A percentile compares a stretch with the other conserved stretches of the same genome.
Evolutionary conservation across 2,113 vertebrate genomes (phyloP).

Genomic region (Tragelaphus scriptus): DNA sequence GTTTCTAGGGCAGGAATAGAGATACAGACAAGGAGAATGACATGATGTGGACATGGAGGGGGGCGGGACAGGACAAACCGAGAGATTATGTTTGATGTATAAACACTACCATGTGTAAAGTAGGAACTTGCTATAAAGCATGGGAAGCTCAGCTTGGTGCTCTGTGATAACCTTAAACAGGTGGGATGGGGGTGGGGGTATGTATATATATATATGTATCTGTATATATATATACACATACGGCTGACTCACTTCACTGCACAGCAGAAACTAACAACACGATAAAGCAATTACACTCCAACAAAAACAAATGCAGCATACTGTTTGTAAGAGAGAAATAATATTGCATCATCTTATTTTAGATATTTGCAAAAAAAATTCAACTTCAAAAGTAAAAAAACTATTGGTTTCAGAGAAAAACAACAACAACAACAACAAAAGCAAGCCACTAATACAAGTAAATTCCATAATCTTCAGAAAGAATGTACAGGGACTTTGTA

Average conservation of each 20-base stretch:
- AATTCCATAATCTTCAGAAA: not conserved
- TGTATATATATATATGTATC: not conserved
- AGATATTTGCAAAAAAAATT: not conserved
- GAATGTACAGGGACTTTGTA: not conserved
- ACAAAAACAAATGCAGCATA: not conserved
- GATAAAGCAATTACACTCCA: not conserved
- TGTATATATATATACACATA: too few species aligned
- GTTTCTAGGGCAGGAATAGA: not conserved
- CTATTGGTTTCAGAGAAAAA: not conserved
- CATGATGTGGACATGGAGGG: not conserved
- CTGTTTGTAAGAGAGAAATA: not conserved
- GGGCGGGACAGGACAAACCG: not conserved
- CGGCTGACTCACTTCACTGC: not conserved
- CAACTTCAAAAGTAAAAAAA: not conserved
- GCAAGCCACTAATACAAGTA: not conserved
- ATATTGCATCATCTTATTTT: not conserved
- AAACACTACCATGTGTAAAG: not conserved
- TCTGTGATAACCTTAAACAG: not conserved
- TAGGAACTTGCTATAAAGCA: not conserved
- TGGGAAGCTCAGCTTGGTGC: not conserved
- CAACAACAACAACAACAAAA: not conserved
- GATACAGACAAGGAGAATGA: not conserved
- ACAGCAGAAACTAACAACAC: not conserved
- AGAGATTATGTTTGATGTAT: not conserved
- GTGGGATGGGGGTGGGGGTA: not conserved